phyloP scores from a whole-genome alignment of 2,888 invertebrate genomes.

The Pycnomerus fuliginosus region DNA sequence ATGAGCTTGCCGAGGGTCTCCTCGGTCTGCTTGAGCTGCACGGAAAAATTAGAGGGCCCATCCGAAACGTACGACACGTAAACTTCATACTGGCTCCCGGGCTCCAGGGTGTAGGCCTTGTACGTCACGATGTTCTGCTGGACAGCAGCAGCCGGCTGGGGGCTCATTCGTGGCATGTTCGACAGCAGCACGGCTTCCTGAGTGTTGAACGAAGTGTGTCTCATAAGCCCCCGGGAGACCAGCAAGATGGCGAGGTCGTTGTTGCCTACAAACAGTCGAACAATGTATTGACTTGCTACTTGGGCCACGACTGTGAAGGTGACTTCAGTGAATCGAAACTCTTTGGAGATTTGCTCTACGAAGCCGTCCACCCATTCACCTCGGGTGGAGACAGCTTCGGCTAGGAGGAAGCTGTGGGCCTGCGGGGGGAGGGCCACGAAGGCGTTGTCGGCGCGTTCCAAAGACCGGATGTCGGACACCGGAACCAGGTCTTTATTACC shows the following conservation, averaged over 20 bases:
- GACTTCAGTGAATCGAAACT: slow-evolving; percentile 51
- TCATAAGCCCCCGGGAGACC: slow-evolving; percentile 53
- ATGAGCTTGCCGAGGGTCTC: slow-evolving; percentile 67
- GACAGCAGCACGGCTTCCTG: slow-evolving; percentile 51
- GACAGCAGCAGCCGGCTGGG: slow-evolving; percentile 40
- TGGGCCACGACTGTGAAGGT: slow-evolving; percentile 46
- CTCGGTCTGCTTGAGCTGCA: slow-evolving; percentile 66
- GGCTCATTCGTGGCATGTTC: slow-evolving; percentile 43
- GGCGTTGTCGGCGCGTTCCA: slow-evolving; percentile 56
- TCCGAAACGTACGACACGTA: slow-evolving; percentile 77
- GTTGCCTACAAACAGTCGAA: slow-evolving; percentile 55
- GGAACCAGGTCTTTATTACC: slow-evolving; percentile 65
- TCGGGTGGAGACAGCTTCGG: slow-evolving; percentile 53
- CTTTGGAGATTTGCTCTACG: slow-evolving; percentile 48
- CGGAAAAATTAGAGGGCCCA: slow-evolving; percentile 75
- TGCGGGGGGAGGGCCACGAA: slow-evolving; percentile 56
- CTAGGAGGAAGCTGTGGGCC: slow-evolving; percentile 62
- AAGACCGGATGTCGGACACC: slow-evolving; percentile 59
- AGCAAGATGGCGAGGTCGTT: slow-evolving; percentile 56
- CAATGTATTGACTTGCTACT: slow-evolving; percentile 19
- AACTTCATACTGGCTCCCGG: slow-evolving; percentile 64
- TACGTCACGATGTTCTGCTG: slow-evolving; percentile 56
- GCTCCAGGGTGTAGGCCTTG: slow-evolving; percentile 57
- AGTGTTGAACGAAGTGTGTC: slow-evolving; percentile 53
- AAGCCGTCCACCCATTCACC: slow-evolving; percentile 56